A percentile compares a stretch with the other conserved stretches of the same genome.
These are phyloP conservation scores for Strongylocentrotus purpuratus DNA, from an alignment of 35 echinoderm and acorn worm genomes.

Conservation along the genomic window DNA sequence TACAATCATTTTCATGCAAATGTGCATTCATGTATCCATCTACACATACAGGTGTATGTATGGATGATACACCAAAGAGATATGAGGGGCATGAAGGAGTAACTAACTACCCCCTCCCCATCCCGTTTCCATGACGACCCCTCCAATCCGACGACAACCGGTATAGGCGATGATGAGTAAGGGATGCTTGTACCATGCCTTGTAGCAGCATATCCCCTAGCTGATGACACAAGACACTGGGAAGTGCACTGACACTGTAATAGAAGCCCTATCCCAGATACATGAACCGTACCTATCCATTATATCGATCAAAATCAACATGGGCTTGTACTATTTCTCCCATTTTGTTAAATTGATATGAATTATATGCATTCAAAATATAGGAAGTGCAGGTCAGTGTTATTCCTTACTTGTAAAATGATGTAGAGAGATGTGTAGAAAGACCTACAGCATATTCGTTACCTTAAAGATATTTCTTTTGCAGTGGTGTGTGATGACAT, in stretches of 20 bases:
- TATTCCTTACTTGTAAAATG: not conserved
- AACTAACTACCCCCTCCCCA: not conserved
- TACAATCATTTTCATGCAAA: too few species aligned
- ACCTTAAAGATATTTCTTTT: too few species aligned
- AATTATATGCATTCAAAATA: not conserved
- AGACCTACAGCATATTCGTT: too few species aligned
- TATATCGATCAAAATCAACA: not conserved
- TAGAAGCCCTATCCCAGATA: not conserved
- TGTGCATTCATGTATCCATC: not conserved
- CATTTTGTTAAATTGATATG: not conserved
- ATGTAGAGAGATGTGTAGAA: not conserved
- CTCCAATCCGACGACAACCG: not conserved
- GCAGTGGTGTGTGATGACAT: not conserved
- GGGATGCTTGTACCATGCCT: not conserved
- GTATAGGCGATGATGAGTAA: not conserved
- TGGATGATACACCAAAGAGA: too few species aligned
- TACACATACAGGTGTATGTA: not conserved
- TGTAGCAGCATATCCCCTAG: not conserved
- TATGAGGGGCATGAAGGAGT: not conserved
- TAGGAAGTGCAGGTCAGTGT: not conserved
- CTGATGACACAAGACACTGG: not conserved
- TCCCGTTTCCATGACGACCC: not conserved
- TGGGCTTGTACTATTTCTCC: not conserved
- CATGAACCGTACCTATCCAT: not conserved
- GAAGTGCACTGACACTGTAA: conserved; percentile 3